Evolutionary conservation across 2,797 vertebrate species (phyloP).

Genomic region (Anisognathus igniventris): DNA sequence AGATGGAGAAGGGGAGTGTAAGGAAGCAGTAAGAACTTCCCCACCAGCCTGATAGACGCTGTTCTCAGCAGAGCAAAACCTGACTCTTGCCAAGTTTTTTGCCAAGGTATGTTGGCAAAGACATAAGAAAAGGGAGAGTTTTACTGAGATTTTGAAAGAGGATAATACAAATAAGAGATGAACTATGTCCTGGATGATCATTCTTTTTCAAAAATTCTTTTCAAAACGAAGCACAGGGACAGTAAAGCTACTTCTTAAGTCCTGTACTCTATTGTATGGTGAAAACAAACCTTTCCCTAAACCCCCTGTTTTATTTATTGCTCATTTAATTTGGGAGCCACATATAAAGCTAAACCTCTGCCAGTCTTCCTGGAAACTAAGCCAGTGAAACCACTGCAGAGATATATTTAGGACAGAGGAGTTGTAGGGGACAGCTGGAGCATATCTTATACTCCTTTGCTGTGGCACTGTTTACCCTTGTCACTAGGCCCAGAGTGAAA

Average conservation of each 20-base stretch:
- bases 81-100: neutral
- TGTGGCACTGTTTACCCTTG: neutral
- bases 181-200: neutral
- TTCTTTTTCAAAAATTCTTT: neutral
- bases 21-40: neutral
- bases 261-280: neutral
- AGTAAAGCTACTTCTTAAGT: neutral
- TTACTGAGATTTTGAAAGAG: neutral
- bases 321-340: neutral
- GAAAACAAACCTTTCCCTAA: neutral
- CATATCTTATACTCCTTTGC: neutral
- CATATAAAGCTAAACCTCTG: neutral
- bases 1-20: neutral
- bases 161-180: neutral
- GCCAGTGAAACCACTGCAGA: neutral
- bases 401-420: constrained; percentile 38
- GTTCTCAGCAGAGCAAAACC: neutral
- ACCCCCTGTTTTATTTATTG: constrained; percentile 10
- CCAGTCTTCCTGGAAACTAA: constrained; percentile 41
- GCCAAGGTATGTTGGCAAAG: neutral
- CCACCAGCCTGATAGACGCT: neutral
- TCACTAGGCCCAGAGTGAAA: neutral
- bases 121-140: neutral
- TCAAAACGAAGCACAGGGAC: neutral
- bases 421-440: neutral